Percentiles rank a stretch among this genome's conserved stretches.
Evolutionary conservation across 2,888 invertebrate species (phyloP).

Genomic region (Yponomeuta cagnagella): DNA sequence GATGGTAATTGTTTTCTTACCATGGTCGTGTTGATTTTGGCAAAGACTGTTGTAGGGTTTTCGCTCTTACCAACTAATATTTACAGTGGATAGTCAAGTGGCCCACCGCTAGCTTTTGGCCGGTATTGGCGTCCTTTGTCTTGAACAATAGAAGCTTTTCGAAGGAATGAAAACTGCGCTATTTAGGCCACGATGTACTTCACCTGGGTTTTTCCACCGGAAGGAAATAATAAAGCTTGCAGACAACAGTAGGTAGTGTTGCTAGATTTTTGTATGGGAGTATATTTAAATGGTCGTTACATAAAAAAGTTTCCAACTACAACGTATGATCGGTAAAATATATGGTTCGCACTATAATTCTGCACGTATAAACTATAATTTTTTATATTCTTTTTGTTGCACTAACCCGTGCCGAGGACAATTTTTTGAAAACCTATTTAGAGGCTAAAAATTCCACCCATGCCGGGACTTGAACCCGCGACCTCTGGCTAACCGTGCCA

Average conservation of each 20-base stretch:
- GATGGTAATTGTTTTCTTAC: not conserved
- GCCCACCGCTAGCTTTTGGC: not conserved
- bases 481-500: too few species aligned
- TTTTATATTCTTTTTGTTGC: too few species aligned
- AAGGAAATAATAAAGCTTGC: not conserved
- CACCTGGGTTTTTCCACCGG: not conserved
- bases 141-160: not conserved
- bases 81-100: not conserved
- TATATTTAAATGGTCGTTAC: too few species aligned
- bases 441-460: too few species aligned
- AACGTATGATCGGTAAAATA: too few species aligned
- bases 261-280: too few species aligned
- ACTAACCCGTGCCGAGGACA: too few species aligned
- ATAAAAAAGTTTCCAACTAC: too few species aligned
- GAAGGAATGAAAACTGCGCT: not conserved
- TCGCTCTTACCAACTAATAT: not conserved
- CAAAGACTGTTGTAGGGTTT: not conserved
- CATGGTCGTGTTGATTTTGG: not conserved
- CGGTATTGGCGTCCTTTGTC: not conserved
- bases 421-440: too few species aligned
- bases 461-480: too few species aligned
- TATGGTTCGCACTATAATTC: too few species aligned
- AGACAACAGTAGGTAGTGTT: not conserved
- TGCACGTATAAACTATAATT: too few species aligned
- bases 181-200: not conserved